Conservation (phyloP, 2,888 invertebrate genomes). For the Halocaridina rubra region DNA sequence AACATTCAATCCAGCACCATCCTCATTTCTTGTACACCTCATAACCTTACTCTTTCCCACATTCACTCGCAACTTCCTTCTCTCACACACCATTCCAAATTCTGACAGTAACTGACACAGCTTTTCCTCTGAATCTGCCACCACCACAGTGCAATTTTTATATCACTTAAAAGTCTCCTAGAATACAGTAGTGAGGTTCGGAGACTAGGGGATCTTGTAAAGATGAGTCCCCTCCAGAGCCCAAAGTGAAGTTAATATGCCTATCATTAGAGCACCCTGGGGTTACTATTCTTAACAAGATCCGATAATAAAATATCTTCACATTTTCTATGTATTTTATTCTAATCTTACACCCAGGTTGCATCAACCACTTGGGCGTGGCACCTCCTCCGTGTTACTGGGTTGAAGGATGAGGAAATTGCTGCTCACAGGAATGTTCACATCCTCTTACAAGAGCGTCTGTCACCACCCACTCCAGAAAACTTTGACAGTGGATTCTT, state of each 20-base stretch:
- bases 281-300: background rate
- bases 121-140: too few species aligned
- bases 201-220: background rate
- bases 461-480: background rate
- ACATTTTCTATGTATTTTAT: too few species aligned
- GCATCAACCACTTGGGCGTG: conserved; percentile 27
- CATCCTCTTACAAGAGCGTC: background rate
- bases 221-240: background rate
- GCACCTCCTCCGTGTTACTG: conserved; percentile 2
- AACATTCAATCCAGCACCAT: too few species aligned
- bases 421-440: background rate
- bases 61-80: too few species aligned
- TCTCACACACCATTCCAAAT: too few species aligned
- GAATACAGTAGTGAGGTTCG: background rate
- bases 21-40: too few species aligned
- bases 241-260: background rate
- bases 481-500: background rate
- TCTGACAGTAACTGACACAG: too few species aligned
- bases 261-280: background rate
- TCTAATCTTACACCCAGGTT: too few species aligned
- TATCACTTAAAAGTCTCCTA: background rate
- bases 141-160: too few species aligned
- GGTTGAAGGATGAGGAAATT: background rate
- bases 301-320: too few species aligned
- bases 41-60: too few species aligned